Base-by-base conservation (phyloP, 2,888 invertebrate species). In the Fragum fragum region DNA sequence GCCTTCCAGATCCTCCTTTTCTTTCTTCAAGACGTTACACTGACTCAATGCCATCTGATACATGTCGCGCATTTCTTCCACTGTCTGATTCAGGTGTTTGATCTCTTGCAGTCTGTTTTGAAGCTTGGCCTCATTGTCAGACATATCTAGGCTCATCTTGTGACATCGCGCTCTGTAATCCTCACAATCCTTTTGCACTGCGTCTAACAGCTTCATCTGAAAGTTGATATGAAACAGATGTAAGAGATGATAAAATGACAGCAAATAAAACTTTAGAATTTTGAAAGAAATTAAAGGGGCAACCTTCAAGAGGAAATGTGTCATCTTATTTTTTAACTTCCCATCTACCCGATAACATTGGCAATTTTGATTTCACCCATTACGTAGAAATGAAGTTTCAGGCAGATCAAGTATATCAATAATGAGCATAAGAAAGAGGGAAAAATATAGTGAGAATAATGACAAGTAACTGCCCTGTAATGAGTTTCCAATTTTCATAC, bases 1-100 rank as follows among this genome's bases (percentile, higher is more conserved):
- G 53, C 89, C 90, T 55, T 89, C 88, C 21, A 90, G 66, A 57
- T 91, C 90, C n/a, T 86, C 82, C 72, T 87, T 88, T 57, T 89
- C 87, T 21, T 74, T 66, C 53, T 74, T 77, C 29, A 89, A 66
- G 18, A 71, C 39, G 18, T 81, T 80, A 21, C 78, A 73, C 47
- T 85, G 86, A 9, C 84, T 75, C 18, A 73, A 36, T 29, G 81
- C 68, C 53, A 83, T 78, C 36, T 85, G 81, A 28, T 87, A 80
- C 42, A 88, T 75, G 47, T 86, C 73, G 0, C 73, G 52, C 0
- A 79, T 36, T 52, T 88, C 86, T n/a, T 81, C 73, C 14, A 88
- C 74, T 0, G 68, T 42, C 21, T 70, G 42, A n/a, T 80, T 72
- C 9, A 76, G 69, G 36, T 79, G 77, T 14, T 70, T 63, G 11